Evolutionary conservation across 2,113 vertebrate species (phyloP).

Genomic region (Toxostoma redivivum): DNA sequence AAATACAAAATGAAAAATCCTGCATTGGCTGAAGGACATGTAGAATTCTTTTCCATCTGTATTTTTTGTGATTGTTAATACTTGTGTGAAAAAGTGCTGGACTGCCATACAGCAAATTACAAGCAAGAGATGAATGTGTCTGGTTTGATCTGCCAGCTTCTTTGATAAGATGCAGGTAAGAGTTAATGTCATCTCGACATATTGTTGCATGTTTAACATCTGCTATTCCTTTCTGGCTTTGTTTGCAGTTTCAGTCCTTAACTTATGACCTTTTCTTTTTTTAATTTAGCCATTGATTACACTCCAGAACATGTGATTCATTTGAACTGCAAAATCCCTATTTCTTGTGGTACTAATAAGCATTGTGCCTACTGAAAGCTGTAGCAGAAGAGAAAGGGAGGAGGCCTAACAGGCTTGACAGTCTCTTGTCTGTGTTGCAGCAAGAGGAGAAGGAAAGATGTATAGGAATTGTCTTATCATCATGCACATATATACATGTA

Average conservation of each 20-base stretch:
- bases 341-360: conserved; percentile 11
- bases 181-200: not conserved
- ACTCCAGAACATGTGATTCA: not conserved
- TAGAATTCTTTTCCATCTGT: not conserved
- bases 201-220: not conserved
- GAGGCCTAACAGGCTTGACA: not conserved
- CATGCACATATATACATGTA: not conserved
- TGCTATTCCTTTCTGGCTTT: not conserved
- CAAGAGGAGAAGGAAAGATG: not conserved
- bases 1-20: not conserved
- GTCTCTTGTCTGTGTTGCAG: not conserved
- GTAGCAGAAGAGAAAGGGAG: not conserved
- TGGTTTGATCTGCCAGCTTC: not conserved
- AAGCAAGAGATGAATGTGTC: not conserved
- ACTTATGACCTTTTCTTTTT: not conserved
- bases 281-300: not conserved
- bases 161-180: not conserved
- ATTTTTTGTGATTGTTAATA: not conserved
- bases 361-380: not conserved
- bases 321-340: conserved; percentile 1
- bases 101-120: not conserved
- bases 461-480: conserved; percentile 1
- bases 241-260: conserved; percentile 10
- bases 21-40: not conserved
- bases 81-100: not conserved